Conservation (phyloP, 1,140 invertebrate genomes). For the Orchestia grillus region DNA sequence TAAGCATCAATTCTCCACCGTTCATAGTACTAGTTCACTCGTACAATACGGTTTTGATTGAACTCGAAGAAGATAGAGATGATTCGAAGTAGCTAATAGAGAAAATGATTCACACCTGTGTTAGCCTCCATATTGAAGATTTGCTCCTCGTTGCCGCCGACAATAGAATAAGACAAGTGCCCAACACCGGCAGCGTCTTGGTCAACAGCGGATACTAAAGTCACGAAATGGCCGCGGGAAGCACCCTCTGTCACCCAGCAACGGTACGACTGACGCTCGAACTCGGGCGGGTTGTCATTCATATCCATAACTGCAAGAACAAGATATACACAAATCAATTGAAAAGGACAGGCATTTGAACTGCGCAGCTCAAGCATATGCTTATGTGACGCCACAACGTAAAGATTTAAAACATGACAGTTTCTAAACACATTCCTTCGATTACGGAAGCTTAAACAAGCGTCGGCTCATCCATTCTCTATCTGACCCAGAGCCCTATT, state of each 20-base stretch:
- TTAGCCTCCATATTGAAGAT: constrained; percentile 85
- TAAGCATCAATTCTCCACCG: not conserved
- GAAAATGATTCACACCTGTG: constrained; percentile 71
- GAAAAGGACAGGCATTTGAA: not conserved
- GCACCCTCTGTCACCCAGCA: constrained; percentile 86
- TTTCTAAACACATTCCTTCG: too few species aligned
- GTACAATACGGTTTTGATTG: not conserved
- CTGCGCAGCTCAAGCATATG: not conserved
- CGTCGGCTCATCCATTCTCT: too few species aligned
- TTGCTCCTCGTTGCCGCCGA: constrained; percentile 86
- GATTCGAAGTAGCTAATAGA: not conserved
- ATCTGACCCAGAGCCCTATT: too few species aligned
- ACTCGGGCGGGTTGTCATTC: constrained; percentile 89
- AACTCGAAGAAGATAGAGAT: not conserved
- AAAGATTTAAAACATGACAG: too few species aligned
- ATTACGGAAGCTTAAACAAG: too few species aligned
- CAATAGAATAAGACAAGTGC: constrained; percentile 84
- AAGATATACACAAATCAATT: not conserved
- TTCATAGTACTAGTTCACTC: not conserved
- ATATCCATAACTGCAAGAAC: constrained; percentile 80
- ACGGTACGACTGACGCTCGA: constrained; percentile 85
- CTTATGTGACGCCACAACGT: not conserved
- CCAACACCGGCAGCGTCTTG: constrained; percentile 83
- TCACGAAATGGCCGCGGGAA: constrained; percentile 87
- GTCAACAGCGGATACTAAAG: constrained; percentile 88